Evolutionary conservation across 2,113 vertebrate genomes (phyloP).

Genomic region (Menidia beryllina): DNA sequence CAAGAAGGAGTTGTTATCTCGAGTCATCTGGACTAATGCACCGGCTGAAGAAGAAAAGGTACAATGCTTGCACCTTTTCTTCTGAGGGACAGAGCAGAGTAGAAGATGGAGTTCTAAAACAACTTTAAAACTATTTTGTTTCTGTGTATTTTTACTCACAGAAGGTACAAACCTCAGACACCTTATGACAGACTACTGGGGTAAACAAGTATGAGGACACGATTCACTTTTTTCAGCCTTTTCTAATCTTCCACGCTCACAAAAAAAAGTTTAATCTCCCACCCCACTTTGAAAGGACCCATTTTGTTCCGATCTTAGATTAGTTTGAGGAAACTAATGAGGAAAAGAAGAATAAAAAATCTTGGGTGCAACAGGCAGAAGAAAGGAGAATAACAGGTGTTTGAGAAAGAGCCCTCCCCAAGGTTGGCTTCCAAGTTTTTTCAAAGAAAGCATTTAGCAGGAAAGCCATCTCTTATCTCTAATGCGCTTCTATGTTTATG

Average conservation of each 20-base stretch:
- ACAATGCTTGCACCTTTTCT: background rate
- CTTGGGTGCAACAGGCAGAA: background rate
- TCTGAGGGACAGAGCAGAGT: background rate
- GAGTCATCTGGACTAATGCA: no score
- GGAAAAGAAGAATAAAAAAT: background rate
- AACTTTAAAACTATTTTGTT: background rate
- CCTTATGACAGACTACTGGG: constrained; percentile 18
- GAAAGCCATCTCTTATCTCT: constrained; percentile 11
- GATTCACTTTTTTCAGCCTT: constrained; percentile 9
- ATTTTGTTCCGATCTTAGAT: constrained; percentile 22
- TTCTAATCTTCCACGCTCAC: constrained; percentile 4
- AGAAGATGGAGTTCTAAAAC: background rate
- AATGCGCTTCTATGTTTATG: constrained; percentile 31
- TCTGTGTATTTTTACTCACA: constrained; percentile 18
- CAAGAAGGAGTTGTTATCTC: background rate
- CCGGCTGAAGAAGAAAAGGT: no score
- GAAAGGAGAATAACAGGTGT: constrained; percentile 13
- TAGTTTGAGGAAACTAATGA: constrained; percentile 3
- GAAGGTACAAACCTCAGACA: background rate
- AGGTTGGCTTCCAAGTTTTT: constrained; percentile 17
- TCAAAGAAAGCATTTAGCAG: constrained; percentile 37
- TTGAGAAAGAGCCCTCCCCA: constrained; percentile 21
- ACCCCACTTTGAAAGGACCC: constrained; percentile 21
- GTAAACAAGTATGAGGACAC: constrained; percentile 30
- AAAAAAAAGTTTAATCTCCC: constrained; percentile 7